Percentiles rank a stretch among this genome's conserved stretches.
Conservation (phyloP, 2,797 vertebrate species). For the Zenarchopterus dispar region DNA sequence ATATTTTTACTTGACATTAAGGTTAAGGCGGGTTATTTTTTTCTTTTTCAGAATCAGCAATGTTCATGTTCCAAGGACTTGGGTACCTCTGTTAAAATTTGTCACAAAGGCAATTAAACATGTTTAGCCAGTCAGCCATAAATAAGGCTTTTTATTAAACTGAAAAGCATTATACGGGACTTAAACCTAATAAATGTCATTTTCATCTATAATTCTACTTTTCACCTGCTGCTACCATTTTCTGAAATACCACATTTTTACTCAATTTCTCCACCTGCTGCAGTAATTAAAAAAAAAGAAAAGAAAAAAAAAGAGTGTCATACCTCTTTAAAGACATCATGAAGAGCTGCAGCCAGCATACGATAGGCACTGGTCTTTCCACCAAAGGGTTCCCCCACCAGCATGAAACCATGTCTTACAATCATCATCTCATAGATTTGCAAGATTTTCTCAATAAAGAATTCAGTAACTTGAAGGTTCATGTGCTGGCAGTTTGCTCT, state of each 20-base stretch:
- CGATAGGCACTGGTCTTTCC: constrained; percentile 90
- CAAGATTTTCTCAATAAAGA: constrained; percentile 90
- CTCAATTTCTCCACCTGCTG: not conserved
- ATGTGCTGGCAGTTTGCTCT: constrained; percentile 83
- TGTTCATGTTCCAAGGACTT: constrained; percentile 19
- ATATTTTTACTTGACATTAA: constrained; percentile 48
- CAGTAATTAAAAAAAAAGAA: not conserved
- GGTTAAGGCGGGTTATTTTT: constrained; percentile 6
- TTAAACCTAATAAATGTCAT: not conserved
- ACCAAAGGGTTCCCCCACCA: constrained; percentile 92
- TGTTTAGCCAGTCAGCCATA: constrained; percentile 33
- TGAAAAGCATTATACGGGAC: no score
- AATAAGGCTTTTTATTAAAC: not conserved
- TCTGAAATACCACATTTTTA: not conserved
- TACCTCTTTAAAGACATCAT: constrained; percentile 87
- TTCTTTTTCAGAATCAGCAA: constrained; percentile 5
- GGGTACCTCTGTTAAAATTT: not conserved
- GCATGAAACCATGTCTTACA: constrained; percentile 92
- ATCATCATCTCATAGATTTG: constrained; percentile 96
- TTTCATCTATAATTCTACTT: not conserved
- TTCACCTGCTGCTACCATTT: not conserved
- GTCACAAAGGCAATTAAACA: constrained; percentile 18
- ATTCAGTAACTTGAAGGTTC: constrained; percentile 89
- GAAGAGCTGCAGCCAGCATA: constrained; percentile 86
- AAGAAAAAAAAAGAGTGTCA: constrained; percentile 7